phyloP scores from a whole-genome alignment of 2,113 vertebrate genomes.

The Pollachius pollachius region DNA sequence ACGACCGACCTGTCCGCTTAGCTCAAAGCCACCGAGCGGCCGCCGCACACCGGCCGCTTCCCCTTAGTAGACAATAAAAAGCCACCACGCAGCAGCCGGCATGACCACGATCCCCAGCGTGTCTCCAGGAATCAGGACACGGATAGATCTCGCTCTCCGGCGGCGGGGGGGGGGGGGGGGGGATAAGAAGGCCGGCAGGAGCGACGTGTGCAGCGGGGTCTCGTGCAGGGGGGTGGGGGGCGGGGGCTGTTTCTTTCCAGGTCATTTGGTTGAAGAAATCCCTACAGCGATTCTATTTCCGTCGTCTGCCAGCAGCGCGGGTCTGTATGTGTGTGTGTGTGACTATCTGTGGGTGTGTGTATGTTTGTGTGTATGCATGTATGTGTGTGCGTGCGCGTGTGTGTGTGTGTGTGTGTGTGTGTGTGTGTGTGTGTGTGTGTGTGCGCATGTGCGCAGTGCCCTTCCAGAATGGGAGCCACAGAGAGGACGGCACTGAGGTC shows the following conservation, averaged over 20 bases:
- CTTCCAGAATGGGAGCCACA: conserved; percentile 9
- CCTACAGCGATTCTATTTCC: conserved; percentile 71
- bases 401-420: conserved; percentile 58
- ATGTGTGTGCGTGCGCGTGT: conserved; percentile 36
- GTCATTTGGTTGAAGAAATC: conserved; percentile 72
- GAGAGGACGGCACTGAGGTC: conserved; percentile 71
- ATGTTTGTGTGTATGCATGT: conserved; percentile 42
- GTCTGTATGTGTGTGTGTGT: conserved; percentile 65
- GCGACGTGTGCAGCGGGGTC: conserved; percentile 3
- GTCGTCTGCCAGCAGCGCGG: conserved; percentile 60
- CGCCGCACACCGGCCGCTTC: too few relatives aligned
- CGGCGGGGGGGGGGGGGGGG: too few relatives aligned
- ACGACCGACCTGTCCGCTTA: too few relatives aligned
- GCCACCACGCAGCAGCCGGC: too few relatives aligned
- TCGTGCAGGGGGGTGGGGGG: background rate
- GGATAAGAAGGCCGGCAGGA: too few relatives aligned
- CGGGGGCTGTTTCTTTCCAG: conserved; percentile 61
- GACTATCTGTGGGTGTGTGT: conserved; percentile 32
- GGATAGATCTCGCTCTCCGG: too few relatives aligned
- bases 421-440: too few relatives aligned
- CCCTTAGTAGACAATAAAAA: too few relatives aligned
- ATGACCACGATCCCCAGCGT: too few relatives aligned
- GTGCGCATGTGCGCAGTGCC: conserved; percentile 42
- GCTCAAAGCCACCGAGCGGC: too few relatives aligned
- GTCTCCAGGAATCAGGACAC: too few relatives aligned